These are phyloP conservation scores for Sciurus niger DNA, from an alignment of 2,113 vertebrate genomes.

Conservation along the genomic window DNA sequence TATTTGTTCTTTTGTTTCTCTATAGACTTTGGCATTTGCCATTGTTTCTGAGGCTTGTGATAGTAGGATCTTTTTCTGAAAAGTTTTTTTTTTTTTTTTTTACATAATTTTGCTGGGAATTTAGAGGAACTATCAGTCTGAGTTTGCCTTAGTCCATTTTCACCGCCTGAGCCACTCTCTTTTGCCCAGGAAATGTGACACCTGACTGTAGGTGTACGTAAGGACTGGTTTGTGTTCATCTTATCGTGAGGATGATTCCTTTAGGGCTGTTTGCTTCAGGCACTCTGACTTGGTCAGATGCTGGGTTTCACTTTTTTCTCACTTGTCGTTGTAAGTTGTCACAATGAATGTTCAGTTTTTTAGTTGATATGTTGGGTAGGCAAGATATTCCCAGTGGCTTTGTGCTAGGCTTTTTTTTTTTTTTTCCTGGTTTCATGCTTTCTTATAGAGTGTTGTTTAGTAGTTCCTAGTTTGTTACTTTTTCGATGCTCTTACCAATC, in stretches of 20 bases:
- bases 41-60: not conserved
- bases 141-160: not conserved
- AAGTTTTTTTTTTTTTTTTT: not conserved
- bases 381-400: not conserved
- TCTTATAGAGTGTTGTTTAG: not conserved
- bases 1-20: not conserved
- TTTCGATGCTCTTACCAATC: not conserved
- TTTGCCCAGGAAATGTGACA: not conserved
- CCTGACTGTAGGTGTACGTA: not conserved
- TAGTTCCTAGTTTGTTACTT: not conserved
- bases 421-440: not conserved
- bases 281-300: not conserved
- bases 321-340: not conserved
- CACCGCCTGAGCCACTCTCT: not conserved
- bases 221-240: not conserved
- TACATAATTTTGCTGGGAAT: not conserved
- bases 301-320: not conserved
- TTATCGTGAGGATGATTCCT: not conserved
- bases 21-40: not conserved
- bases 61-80: not conserved
- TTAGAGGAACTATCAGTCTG: not conserved
- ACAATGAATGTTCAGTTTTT: not conserved
- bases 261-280: not conserved
- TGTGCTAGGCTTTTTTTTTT: not conserved
- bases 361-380: not conserved